phyloP scores from a whole-genome alignment of 2,797 vertebrate species.

The Notoglanidium macrostoma region DNA sequence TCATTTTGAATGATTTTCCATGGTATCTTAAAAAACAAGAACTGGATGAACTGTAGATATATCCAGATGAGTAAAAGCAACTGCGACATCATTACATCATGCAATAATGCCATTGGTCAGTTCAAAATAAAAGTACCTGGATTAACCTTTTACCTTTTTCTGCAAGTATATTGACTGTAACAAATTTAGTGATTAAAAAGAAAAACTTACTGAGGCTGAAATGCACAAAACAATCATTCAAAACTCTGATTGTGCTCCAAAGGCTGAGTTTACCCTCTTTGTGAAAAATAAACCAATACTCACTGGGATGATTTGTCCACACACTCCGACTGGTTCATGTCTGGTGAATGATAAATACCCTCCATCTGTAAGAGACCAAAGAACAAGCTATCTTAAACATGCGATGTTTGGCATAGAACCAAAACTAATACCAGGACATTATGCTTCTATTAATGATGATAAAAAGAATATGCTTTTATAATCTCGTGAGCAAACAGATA shows the following conservation, averaged over 20 bases:
- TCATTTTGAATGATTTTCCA: background rate
- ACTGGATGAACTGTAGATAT: background rate
- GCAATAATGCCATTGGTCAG: background rate
- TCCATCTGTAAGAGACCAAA: constrained; percentile 85
- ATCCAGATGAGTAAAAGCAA: background rate
- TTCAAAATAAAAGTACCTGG: background rate
- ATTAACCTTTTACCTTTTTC: background rate
- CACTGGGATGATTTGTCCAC: constrained; percentile 99
- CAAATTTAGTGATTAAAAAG: background rate
- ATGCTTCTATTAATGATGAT: constrained; percentile 9
- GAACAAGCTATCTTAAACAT: constrained; percentile 40
- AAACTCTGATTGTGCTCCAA: background rate
- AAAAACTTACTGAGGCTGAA: background rate
- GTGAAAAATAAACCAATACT: constrained; percentile 67
- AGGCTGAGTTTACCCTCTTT: background rate
- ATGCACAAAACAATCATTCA: background rate
- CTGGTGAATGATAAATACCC: constrained; percentile 97
- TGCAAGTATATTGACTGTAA: background rate
- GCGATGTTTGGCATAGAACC: background rate
- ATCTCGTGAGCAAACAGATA: constrained; percentile 10
- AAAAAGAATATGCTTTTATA: background rate
- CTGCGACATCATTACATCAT: background rate
- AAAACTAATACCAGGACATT: constrained; percentile 27
- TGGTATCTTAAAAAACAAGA: background rate
- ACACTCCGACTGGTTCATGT: constrained; percentile 97